Conservation (phyloP, 2,113 vertebrate species). For the Sinocyclocheilus anshuiensis region DNA sequence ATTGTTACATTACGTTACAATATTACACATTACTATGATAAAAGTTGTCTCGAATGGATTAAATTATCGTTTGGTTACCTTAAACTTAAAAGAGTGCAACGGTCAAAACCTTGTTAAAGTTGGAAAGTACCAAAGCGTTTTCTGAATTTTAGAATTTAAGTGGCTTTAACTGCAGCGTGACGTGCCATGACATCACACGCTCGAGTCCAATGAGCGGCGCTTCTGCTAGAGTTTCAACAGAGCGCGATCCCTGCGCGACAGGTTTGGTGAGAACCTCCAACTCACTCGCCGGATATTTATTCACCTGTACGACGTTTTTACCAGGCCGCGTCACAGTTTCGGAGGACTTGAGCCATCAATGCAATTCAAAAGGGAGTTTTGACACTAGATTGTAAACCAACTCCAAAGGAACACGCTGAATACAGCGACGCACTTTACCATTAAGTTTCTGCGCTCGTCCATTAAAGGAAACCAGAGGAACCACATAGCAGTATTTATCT, state of each 20-base stretch:
- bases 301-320: slow-evolving; percentile 16
- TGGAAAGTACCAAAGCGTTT: background rate
- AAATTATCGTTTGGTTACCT: background rate
- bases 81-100: background rate
- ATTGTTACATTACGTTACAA: background rate
- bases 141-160: background rate
- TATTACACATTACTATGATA: too few species aligned
- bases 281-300: slow-evolving; percentile 11
- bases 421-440: background rate
- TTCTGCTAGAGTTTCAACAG: slow-evolving; percentile 18
- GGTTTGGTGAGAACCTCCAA: background rate
- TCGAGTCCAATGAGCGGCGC: background rate
- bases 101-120: background rate
- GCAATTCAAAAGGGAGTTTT: background rate
- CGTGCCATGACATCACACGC: slow-evolving; percentile 9
- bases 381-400: background rate
- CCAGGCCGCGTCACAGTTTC: background rate
- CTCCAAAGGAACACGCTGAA: background rate
- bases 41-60: background rate
- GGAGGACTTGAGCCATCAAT: background rate
- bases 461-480: background rate
- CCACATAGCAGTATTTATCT: background rate
- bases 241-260: background rate
- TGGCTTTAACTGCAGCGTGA: background rate
- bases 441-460: background rate